Base-by-base conservation (phyloP, 1,140 invertebrate genomes). In the Bactericera cockerelli region DNA sequence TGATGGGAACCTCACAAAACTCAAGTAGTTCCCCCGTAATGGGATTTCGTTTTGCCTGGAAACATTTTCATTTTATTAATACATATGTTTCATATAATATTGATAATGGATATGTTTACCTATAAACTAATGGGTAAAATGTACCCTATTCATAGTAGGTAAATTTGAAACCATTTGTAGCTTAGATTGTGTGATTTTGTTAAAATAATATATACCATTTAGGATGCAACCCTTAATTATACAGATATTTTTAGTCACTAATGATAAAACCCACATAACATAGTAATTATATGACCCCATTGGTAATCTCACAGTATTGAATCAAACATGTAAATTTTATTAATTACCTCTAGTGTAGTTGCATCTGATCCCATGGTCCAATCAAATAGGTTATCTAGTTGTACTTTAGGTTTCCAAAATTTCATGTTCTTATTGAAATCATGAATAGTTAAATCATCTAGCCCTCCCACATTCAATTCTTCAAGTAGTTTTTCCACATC, bases 21-120 rank as follows among this genome's bases (percentile, higher is more conserved):
- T 80, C 77, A 0, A 79, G 68, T 25, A 89, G 75, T 64, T 79
- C 70, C 1, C 87, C 87, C 19, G 81, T 87, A 22, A 81, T 74
- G 3, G 78, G 77, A 72, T 91, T 80, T 59, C 87, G 72, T 64
- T 81, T 76, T 53, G 83, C 83, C 71, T 64, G 14, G 54, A 68
- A n/a, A 39, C 26, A 24, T 14, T 57, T 2, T 6, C 36, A n/a
- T n/a, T n/a, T n/a, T n/a, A n/a, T n/a, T n/a, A n/a, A n/a, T n/a
- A n/a, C n/a, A 4, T 13, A 38, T 38, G n/a, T n/a, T n/a, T n/a
- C n/a, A n/a, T n/a, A n/a, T n/a, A n/a, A n/a, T n/a, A n/a, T 36
- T 11, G 16, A 36, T 36, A 36, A 36, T 11, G 10, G 10, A 36
- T 10, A 16, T 36, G 33, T 36, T 10, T 36, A 10, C 33, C 10